Evolutionary conservation across 2,797 vertebrate genomes (phyloP), one percentile per base, ranked within the genome.

Genomic region (Phrynocephalus vlangalii): DNA sequence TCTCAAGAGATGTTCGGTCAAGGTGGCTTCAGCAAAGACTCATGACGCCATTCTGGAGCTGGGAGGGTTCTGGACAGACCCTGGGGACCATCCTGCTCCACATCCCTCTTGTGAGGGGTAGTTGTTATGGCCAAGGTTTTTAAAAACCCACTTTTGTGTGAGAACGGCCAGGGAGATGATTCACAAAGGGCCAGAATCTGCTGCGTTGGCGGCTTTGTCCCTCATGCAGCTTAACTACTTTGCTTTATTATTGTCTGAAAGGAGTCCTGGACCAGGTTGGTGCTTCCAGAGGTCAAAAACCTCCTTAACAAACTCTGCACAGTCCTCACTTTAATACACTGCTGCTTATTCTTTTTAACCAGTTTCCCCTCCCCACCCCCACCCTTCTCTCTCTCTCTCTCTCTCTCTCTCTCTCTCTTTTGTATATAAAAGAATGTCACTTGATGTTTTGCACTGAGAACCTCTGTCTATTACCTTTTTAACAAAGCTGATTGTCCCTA

Each of bases 1-100:
- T 98, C 98, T 3, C 98, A 98, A 94, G 98, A 98, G 94, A 97
- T 97, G 97, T 98, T 98, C 0, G 98, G 98, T 6, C 3, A 33
- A 1, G 50, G 86, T 1, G 0, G n/a, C 70, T 28, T 50, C 3
- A 28, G 3, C 20, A 1, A 24, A 63, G 0, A 9, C 11, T 60
- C 22, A 2, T 18, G 2, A 81, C 5, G 15, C 68, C 0, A 50
- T 28, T 20, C 24, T 26, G 1, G 6, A 1, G 22, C 52, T 6
- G 20, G 30, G 13, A 38, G 24, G 63, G 76, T 68, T 6, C 79
- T 73, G 18, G 3, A 7, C 16, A n/a, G n/a, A 10, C 30, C 38
- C 24, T 8, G 50, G 15, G 1, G 22, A 60, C 52, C n/a, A 8
- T 63, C 52, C 8, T 16, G 22, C 72, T 52, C 67, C 7, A 8